A percentile compares a stretch with the other conserved stretches of the same genome.
phyloP scores from a whole-genome alignment of 2,888 invertebrate species.

The Sarcophaga carnaria region DNA sequence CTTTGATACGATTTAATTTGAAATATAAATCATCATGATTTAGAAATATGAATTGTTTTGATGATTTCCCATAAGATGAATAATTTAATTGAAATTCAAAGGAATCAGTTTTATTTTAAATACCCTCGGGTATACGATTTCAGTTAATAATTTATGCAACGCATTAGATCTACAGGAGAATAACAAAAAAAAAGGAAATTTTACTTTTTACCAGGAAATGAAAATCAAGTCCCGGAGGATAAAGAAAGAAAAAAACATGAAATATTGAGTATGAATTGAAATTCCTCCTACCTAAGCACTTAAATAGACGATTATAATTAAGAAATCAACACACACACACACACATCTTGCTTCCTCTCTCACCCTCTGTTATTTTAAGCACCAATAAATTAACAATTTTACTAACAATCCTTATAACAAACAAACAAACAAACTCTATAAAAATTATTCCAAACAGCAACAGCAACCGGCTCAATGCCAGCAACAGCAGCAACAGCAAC shows the following conservation, averaged over 20 bases:
- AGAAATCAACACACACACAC: background rate
- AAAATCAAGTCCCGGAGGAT: background rate
- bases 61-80: too few relatives aligned
- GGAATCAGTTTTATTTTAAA: background rate
- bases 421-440: constrained; percentile 47
- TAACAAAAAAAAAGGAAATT: background rate
- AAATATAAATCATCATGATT: too few relatives aligned
- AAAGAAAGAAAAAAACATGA: background rate
- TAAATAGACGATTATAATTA: background rate
- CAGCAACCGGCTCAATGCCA: constrained; percentile 47
- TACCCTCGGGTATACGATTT: background rate
- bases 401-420: constrained; percentile 67
- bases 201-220: background rate
- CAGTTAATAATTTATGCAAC: background rate
- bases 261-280: constrained; percentile 12
- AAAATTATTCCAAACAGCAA: constrained; percentile 57
- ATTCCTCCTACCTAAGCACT: constrained; percentile 7
- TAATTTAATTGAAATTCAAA: background rate
- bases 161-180: background rate
- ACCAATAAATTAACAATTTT: constrained; percentile 41
- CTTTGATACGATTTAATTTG: too few relatives aligned
- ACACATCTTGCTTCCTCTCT: background rate
- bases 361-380: background rate
- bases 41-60: too few relatives aligned
- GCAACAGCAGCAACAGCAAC: constrained; percentile 32